Percentiles rank a stretch among this genome's conserved stretches.
Evolutionary conservation across 2,113 vertebrate genomes (phyloP).

Genomic region (Corynorhinus townsendii): DNA sequence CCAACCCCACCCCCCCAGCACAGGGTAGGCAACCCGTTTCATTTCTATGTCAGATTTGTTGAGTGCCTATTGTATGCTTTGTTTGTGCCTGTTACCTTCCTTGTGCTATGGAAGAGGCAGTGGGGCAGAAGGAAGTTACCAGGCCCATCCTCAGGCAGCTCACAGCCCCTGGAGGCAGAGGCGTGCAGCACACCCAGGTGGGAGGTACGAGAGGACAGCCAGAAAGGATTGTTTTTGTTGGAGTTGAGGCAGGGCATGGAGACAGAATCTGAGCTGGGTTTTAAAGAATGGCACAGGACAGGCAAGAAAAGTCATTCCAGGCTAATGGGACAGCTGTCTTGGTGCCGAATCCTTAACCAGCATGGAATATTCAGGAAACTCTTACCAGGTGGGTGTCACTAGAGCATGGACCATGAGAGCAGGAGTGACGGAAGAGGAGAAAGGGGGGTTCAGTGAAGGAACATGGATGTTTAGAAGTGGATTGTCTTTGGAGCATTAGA

Average conservation of each 20-base stretch:
- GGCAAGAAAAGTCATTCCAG: not conserved
- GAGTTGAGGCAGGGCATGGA: accelerated
- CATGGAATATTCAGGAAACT: not conserved
- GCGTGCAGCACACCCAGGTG: not conserved
- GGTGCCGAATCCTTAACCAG: accelerated
- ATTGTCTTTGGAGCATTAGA: not conserved
- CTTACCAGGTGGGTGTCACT: not conserved
- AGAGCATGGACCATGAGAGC: not conserved
- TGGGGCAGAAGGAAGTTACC: not conserved
- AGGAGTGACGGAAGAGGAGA: not conserved
- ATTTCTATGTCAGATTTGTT: not conserved
- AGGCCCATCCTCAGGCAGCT: not conserved
- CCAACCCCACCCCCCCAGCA: not conserved
- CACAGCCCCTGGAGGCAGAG: not conserved
- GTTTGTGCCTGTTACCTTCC: not conserved
- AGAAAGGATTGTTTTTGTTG: not conserved
- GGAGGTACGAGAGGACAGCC: accelerated
- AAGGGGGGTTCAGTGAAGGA: not conserved
- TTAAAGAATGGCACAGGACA: not conserved
- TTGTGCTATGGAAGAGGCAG: not conserved
- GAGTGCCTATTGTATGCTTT: not conserved
- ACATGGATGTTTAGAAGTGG: not conserved
- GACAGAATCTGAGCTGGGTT: not conserved
- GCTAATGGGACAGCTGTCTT: accelerated
- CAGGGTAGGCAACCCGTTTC: not conserved